phyloP scores from a whole-genome alignment of 2,113 vertebrate species.

The Cercocebus atys region DNA sequence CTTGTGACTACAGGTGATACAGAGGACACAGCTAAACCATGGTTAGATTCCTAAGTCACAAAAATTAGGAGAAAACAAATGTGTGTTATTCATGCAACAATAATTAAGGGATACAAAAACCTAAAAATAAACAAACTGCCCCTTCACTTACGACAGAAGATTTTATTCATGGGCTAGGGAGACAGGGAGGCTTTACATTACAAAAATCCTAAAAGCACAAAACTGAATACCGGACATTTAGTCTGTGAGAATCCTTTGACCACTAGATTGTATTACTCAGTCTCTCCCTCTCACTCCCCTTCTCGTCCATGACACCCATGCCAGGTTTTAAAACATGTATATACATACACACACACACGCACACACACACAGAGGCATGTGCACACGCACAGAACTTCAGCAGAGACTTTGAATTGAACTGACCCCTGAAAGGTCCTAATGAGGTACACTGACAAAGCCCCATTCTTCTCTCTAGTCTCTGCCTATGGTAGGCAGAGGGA shows the following conservation, averaged over 20 bases:
- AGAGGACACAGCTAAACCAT: background rate
- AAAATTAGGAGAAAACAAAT: background rate
- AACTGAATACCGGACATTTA: background rate
- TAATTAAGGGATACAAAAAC: background rate
- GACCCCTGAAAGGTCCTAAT: background rate
- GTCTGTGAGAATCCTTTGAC: background rate
- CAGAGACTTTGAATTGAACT: background rate
- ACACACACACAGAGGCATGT: background rate
- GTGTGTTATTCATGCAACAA: background rate
- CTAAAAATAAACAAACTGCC: background rate
- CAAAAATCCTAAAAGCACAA: background rate
- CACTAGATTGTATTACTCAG: background rate
- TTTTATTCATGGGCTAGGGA: background rate
- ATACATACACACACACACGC: accelerated
- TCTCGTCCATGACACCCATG: background rate
- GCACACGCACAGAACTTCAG: background rate
- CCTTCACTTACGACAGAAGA: background rate
- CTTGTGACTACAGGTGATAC: background rate
- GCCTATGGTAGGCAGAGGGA: background rate
- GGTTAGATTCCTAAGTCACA: background rate
- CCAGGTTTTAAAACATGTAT: background rate
- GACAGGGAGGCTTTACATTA: background rate
- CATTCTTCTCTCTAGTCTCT: background rate
- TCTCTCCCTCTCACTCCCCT: background rate
- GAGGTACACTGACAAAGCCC: background rate